Conservation (phyloP, 2,797 vertebrate genomes). For the Salmo trutta region DNA sequence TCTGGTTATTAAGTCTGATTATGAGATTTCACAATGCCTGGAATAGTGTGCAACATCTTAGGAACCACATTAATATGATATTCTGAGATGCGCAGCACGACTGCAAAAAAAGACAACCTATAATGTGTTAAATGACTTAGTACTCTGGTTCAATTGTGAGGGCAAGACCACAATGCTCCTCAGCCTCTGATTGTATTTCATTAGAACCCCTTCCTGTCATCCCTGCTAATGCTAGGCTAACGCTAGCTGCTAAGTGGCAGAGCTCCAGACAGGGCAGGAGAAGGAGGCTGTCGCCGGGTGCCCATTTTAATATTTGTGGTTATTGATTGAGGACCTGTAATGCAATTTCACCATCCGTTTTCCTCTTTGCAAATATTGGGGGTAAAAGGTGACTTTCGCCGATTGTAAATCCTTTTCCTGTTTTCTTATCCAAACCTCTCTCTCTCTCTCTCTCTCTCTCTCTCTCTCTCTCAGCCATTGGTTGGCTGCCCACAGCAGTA, state of each 20-base stretch:
- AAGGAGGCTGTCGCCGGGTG: too few species aligned
- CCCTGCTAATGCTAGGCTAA: neutral
- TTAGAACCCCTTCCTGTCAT: conserved; percentile 46
- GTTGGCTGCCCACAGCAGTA: conserved; percentile 63
- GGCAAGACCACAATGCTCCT: conserved; percentile 46
- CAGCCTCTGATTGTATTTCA: conserved; percentile 49
- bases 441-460: neutral
- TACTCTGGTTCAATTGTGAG: conserved; percentile 5
- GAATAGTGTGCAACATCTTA: conserved; percentile 11
- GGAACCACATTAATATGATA: too few species aligned
- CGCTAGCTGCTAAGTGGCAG: conserved; percentile 41
- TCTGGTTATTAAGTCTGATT: neutral
- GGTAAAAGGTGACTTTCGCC: conserved; percentile 66
- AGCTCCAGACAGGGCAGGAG: conserved; percentile 36
- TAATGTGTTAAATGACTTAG: neutral
- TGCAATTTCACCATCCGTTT: conserved; percentile 68
- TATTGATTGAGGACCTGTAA: conserved; percentile 67
- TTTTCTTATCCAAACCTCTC: conserved; percentile 16
- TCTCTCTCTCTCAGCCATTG: conserved; percentile 40
- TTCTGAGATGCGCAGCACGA: too few species aligned
- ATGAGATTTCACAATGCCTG: neutral
- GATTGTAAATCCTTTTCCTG: conserved; percentile 57
- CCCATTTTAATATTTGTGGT: conserved; percentile 48
- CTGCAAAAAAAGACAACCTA: neutral
- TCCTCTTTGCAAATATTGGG: conserved; percentile 72